Conservation (phyloP, 2,888 invertebrate species). For the Pseudococcus viburni region DNA sequence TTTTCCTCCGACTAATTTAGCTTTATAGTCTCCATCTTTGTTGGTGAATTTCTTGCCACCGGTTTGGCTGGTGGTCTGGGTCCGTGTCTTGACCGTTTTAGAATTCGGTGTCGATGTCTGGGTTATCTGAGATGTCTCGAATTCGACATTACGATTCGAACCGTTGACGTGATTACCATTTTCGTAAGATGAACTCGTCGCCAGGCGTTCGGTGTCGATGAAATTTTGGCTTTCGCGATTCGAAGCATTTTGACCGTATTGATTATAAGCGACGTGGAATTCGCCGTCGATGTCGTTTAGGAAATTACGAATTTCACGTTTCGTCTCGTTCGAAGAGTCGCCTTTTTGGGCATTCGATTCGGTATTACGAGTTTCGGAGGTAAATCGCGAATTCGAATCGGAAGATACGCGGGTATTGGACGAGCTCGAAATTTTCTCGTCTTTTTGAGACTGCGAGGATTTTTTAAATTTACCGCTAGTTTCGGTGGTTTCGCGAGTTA, state of each 20-base stretch:
- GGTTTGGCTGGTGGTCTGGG: slow-evolving; percentile 1
- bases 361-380: background rate
- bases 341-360: background rate
- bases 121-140: background rate
- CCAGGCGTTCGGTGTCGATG: background rate
- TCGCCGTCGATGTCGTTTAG: slow-evolving; percentile 63
- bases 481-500: background rate
- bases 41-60: slow-evolving; percentile 35
- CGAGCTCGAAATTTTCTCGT: background rate
- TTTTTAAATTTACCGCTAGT: background rate
- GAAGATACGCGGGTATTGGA: background rate
- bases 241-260: slow-evolving; percentile 19
- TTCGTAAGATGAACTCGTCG: background rate
- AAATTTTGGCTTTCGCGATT: slow-evolving; percentile 7
- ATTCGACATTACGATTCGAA: slow-evolving; percentile 15
- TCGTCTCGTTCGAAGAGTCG: slow-evolving; percentile 30
- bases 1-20: slow-evolving; percentile 68
- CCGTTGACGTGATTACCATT: slow-evolving; percentile 4
- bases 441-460: slow-evolving; percentile 19
- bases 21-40: slow-evolving; percentile 55
- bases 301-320: slow-evolving; percentile 61
- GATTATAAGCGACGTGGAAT: slow-evolving; percentile 57
- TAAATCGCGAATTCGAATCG: background rate
- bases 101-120: slow-evolving; percentile 17
- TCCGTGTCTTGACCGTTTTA: background rate